phyloP scores from a whole-genome alignment of 2,797 vertebrate genomes.

The Muscicapa comitata region DNA sequence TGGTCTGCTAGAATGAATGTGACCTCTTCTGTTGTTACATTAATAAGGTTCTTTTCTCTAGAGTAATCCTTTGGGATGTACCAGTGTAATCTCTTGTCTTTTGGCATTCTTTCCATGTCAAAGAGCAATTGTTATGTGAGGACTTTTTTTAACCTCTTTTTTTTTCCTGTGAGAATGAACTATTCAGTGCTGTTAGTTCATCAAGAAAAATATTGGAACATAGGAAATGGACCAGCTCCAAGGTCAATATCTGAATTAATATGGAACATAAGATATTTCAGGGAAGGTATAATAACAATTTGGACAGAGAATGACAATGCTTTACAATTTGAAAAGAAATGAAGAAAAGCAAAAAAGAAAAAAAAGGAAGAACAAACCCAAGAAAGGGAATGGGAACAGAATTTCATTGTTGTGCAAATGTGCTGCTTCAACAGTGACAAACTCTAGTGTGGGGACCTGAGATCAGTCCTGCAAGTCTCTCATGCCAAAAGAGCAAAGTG shows the following conservation, averaged over 20 bases:
- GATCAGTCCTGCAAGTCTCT: background rate
- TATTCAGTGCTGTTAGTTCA: background rate
- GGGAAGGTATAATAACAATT: background rate
- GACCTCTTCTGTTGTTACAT: background rate
- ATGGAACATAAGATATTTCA: background rate
- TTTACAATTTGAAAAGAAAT: background rate
- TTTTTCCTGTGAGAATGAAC: background rate
- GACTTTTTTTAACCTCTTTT: background rate
- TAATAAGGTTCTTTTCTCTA: background rate
- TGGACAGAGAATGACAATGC: background rate
- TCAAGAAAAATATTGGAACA: background rate
- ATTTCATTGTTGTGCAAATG: background rate
- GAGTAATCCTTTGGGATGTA: background rate
- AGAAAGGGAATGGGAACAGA: background rate
- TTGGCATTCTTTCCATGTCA: background rate
- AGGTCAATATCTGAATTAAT: background rate
- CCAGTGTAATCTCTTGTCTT: background rate
- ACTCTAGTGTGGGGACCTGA: background rate
- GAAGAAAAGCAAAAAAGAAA: rapidly evolving
- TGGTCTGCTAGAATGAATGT: background rate
- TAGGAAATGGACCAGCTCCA: background rate
- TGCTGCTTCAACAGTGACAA: background rate
- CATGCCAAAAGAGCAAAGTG: background rate
- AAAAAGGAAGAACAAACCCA: background rate
- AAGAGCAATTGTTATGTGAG: background rate